Percentiles rank a stretch among this genome's conserved stretches.
Evolutionary conservation across 2,888 invertebrate species (phyloP).

Genomic region (Drosophila hamatofila): DNA sequence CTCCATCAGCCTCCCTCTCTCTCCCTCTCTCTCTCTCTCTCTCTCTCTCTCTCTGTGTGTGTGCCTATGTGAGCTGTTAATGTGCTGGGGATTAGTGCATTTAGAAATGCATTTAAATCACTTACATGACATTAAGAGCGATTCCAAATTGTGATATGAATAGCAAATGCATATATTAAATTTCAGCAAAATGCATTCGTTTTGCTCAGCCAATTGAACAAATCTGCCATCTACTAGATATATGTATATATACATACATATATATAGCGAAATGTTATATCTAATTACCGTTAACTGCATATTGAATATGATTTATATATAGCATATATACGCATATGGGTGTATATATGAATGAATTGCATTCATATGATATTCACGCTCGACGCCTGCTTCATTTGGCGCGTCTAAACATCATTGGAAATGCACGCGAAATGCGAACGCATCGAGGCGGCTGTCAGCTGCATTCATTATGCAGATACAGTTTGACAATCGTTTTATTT

Average conservation of each 20-base stretch:
- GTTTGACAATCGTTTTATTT: conserved; percentile 7
- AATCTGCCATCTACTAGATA: background rate
- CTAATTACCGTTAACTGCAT: conserved; percentile 13
- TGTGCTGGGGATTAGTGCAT: conserved; percentile 65
- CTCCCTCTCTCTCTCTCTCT: background rate
- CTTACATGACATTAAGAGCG: conserved; percentile 42
- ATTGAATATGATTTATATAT: background rate
- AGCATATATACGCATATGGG: no score
- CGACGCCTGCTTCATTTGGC: background rate
- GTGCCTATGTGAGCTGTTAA: conserved; percentile 52
- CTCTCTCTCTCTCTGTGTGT: background rate
- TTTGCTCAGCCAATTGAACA: conserved; percentile 5
- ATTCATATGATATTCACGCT: conserved; percentile 4
- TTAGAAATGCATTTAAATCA: conserved; percentile 60
- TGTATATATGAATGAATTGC: background rate
- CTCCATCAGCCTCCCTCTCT: background rate
- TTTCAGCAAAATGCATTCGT: conserved; percentile 19
- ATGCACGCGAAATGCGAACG: background rate
- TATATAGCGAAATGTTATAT: background rate
- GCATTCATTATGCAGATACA: conserved; percentile 11
- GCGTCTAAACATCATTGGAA: conserved; percentile 5
- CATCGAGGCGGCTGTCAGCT: background rate
- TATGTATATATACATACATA: no score
- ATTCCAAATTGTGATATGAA: conserved; percentile 44
- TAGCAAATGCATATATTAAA: conserved; percentile 29